A percentile compares a stretch with the other conserved stretches of the same genome.
phyloP scores from a whole-genome alignment of 2,113 vertebrate genomes.

The Alaudala cheleensis region DNA sequence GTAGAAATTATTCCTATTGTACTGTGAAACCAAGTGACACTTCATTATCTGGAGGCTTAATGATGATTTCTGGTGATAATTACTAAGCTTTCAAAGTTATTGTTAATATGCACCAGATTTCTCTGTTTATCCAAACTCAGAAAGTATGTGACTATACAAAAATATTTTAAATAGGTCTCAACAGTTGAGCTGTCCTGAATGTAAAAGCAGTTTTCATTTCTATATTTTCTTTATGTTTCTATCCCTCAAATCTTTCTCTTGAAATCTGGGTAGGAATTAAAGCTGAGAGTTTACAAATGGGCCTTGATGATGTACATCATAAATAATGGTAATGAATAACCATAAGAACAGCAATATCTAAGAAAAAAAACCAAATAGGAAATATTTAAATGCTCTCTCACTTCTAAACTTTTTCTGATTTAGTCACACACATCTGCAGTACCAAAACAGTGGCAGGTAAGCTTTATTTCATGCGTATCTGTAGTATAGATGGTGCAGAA shows the following conservation, averaged over 20 bases:
- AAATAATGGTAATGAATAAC: neutral
- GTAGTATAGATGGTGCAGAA: neutral
- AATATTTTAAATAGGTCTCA: conserved; percentile 19
- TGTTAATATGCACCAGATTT: conserved; percentile 9
- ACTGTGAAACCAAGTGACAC: neutral
- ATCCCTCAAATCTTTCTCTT: neutral
- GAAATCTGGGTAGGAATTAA: neutral
- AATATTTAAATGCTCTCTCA: neutral
- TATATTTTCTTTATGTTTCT: neutral
- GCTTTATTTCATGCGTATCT: neutral
- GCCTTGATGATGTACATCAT: neutral
- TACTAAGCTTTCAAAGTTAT: conserved; percentile 5
- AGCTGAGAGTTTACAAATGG: neutral
- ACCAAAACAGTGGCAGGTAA: neutral
- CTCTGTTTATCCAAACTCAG: neutral
- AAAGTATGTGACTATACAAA: neutral
- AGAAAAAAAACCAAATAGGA: neutral
- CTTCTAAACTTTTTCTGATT: neutral
- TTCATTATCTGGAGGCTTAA: conserved; percentile 18
- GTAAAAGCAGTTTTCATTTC: neutral
- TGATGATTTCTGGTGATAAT: conserved; percentile 19
- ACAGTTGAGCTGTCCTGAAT: neutral
- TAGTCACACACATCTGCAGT: neutral
- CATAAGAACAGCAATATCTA: neutral
- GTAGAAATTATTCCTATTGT: conserved; percentile 11